Base-by-base conservation (phyloP, 2,888 invertebrate genomes). In the Morpho deidamia region DNA sequence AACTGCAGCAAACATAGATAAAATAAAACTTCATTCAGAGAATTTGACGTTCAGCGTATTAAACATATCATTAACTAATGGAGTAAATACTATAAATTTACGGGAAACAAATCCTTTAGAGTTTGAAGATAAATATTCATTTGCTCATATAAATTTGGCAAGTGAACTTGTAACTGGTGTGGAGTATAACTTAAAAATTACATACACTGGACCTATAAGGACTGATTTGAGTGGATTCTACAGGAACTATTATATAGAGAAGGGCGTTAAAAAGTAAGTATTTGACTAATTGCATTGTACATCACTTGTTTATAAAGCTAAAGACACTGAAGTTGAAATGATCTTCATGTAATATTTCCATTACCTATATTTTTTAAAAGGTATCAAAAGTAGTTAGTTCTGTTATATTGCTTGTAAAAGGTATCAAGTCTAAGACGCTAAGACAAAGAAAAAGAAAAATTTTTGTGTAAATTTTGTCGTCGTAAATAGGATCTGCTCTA, bases 181-280 rank as follows among this genome's bases (percentile, higher is more conserved):
- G 3, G 69, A 70, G 7, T 91, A 93, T 63, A 68, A 64, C 1
- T 67, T 94, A 43, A 75, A 70, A 11, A 91, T 94, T 59, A 61
- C 67, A 0, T 94, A 92, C 62, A 76, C 63, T 0, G 93, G 93
- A 2, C 74, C 78, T 0, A 86, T 94, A 34, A 91, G 91, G 63
- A 74, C 82, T 1, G 91, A 91, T 56, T 76, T 92, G 60, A 83
- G 73, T 52, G 94, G 94, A 49, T 93, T 94, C 64, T 93, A 93
- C 66, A 90, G 90, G 52, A 93, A 92, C 64, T 90, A 88, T 40
- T 93, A 93, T 64, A 66, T 76, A 5, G 78, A 90, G 45, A 70
- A 81, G 33, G 85, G 85, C 1, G 75, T 83, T 39, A 90, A 75
- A 55, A 91, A 90, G 92, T 92, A 79, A 85, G 87, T 84, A 5